phyloP scores from a whole-genome alignment of 2,888 invertebrate species.

The Eupithecia centaureata region DNA sequence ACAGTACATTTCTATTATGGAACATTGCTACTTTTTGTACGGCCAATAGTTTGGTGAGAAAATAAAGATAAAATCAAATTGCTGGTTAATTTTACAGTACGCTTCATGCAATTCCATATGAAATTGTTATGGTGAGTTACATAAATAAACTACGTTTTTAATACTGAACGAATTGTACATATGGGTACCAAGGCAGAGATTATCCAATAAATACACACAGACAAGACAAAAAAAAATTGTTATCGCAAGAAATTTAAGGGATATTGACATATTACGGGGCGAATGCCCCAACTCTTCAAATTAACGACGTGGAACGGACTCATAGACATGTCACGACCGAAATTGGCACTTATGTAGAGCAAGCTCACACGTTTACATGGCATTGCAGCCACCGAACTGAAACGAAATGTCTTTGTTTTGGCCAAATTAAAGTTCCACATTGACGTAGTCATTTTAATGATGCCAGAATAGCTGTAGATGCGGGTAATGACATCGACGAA shows the following conservation, averaged over 20 bases:
- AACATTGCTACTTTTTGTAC: conserved; percentile 50
- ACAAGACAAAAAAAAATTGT: too few relatives aligned
- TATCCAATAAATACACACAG: too few relatives aligned
- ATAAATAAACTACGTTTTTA: not conserved
- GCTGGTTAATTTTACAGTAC: conserved; percentile 37
- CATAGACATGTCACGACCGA: conserved; percentile 48
- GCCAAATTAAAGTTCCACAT: conserved; percentile 47
- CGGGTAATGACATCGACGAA: conserved; percentile 41
- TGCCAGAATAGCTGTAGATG: conserved; percentile 35
- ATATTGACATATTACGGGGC: conserved; percentile 59
- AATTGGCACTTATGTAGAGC: conserved; percentile 61
- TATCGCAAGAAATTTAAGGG: not conserved
- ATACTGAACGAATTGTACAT: not conserved
- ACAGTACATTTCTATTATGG: conserved; percentile 51
- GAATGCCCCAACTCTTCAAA: conserved; percentile 71
- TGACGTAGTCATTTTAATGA: conserved; percentile 47
- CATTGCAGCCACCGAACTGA: conserved; percentile 55
- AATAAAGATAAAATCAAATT: conserved; percentile 49
- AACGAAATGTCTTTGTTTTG: conserved; percentile 58
- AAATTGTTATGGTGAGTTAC: conserved; percentile 3
- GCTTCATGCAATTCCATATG: conserved; percentile 41
- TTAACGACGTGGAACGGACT: conserved; percentile 72
- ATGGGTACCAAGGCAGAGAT: too few relatives aligned
- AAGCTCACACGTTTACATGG: conserved; percentile 48
- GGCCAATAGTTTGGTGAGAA: conserved; percentile 47